Percentiles rank a stretch among this genome's conserved stretches.
phyloP scores from a whole-genome alignment of 2,797 vertebrate species.

The Tachyglossus aculeatus region DNA sequence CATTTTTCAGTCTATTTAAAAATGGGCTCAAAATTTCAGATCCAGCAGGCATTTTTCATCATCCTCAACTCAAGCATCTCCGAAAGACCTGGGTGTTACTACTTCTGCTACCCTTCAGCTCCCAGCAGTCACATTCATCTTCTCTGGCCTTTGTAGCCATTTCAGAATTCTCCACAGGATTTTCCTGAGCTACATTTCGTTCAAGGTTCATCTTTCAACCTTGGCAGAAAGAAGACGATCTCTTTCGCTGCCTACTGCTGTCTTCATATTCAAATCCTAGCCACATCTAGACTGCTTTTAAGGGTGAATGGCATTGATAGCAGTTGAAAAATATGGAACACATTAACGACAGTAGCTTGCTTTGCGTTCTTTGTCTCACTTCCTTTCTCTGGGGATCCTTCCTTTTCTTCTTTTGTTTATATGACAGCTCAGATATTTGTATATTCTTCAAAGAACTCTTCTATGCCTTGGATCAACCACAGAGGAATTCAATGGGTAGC shows the following conservation, averaged over 20 bases:
- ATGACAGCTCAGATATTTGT: neutral
- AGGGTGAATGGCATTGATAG: neutral
- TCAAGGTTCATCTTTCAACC: constrained; percentile 2
- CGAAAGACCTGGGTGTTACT: neutral
- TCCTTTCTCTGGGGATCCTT: neutral
- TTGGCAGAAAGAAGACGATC: neutral
- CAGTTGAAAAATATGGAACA: neutral
- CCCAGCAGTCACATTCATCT: neutral
- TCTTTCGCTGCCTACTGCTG: neutral
- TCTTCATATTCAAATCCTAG: neutral
- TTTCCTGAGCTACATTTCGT: neutral
- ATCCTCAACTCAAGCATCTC: neutral
- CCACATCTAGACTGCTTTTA: neutral
- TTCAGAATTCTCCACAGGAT: neutral
- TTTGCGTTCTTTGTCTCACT: neutral
- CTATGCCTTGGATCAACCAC: neutral
- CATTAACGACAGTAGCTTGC: constrained; percentile 5
- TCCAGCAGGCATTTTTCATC: no score
- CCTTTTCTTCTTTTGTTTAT: neutral
- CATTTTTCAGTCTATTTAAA: no score
- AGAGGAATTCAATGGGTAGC: neutral
- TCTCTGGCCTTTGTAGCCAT: neutral
- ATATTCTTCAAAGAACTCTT: neutral
- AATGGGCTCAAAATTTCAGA: no score
- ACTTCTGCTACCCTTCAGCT: neutral